phyloP scores from a whole-genome alignment of 1,140 invertebrate genomes.

The Odontomachus brunneus region DNA sequence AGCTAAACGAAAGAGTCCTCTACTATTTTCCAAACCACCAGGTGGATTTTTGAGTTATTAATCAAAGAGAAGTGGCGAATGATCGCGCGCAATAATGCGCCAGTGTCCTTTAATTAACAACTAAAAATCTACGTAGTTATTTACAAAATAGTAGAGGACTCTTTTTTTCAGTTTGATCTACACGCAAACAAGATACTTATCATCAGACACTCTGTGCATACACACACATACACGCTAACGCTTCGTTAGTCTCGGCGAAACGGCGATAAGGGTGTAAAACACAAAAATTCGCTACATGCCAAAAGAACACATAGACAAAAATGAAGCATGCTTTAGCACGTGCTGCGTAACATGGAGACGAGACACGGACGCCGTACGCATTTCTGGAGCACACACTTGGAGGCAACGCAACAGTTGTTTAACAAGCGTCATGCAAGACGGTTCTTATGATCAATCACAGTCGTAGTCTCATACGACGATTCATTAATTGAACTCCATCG shows the following conservation, averaged over 20 bases:
- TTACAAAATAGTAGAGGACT: too few species aligned
- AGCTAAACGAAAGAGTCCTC: too few species aligned
- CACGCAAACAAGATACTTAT: too few species aligned
- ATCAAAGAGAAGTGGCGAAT: too few species aligned
- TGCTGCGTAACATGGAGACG: conserved; percentile 59
- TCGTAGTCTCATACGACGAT: conserved; percentile 45
- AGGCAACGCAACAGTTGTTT: conserved; percentile 34
- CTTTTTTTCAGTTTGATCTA: too few species aligned
- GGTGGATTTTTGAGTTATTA: too few species aligned
- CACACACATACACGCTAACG: background rate
- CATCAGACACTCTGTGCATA: too few species aligned
- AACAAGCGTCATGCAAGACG: conserved; percentile 70
- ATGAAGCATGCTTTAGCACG: conserved; percentile 69
- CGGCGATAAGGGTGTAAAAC: background rate
- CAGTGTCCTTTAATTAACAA: too few species aligned
- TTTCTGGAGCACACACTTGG: background rate
- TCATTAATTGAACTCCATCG: conserved; percentile 39
- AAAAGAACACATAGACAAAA: conserved; percentile 48
- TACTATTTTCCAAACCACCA: too few species aligned
- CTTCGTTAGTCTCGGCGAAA: conserved; percentile 19
- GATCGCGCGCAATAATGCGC: too few species aligned
- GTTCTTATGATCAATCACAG: conserved; percentile 59
- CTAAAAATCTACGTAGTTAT: too few species aligned
- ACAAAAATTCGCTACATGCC: conserved; percentile 55
- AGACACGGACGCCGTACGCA: conserved; percentile 24